These are phyloP conservation scores for Lycocerus yunnanus DNA, from an alignment of 2,888 invertebrate species.

Conservation along the genomic window DNA sequence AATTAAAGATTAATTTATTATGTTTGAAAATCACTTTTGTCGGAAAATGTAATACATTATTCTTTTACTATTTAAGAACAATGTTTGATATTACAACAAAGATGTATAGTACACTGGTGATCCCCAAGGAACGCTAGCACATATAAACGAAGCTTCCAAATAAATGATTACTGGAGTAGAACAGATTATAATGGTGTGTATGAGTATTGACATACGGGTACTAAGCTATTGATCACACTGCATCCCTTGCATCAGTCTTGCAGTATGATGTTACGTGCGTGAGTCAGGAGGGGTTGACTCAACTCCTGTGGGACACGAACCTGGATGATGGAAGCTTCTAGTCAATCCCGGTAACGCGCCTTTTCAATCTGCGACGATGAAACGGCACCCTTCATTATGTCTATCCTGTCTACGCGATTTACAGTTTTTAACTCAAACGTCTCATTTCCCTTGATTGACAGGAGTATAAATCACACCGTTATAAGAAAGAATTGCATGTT, in stretches of 20 bases:
- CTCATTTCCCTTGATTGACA: conserved; percentile 27
- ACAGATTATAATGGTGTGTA: conserved; percentile 31
- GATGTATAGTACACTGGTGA: not conserved
- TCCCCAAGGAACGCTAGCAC: conserved; percentile 11
- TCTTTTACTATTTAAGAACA: not conserved
- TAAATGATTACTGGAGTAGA: conserved; percentile 32
- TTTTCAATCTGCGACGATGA: conserved; percentile 54
- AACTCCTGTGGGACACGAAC: conserved; percentile 50
- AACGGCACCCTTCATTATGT: conserved; percentile 49
- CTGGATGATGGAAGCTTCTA: conserved; percentile 54
- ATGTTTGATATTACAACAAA: not conserved
- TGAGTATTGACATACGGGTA: conserved; percentile 33
- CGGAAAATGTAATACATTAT: not conserved
- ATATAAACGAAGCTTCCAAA: conserved; percentile 22
- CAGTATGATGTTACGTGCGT: conserved; percentile 42
- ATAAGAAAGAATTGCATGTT: not conserved
- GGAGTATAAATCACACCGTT: conserved; percentile 14
- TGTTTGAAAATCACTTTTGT: not conserved
- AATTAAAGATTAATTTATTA: not conserved
- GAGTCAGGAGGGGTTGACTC: conserved; percentile 48
- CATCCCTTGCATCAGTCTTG: conserved; percentile 36
- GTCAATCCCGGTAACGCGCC: conserved; percentile 55
- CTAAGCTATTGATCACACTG: conserved; percentile 32
- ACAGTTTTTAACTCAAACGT: conserved; percentile 33
- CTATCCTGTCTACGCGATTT: conserved; percentile 37